These are phyloP conservation scores for Lamellibrachia columna DNA, from an alignment of 2,888 invertebrate genomes.

Conservation along the genomic window DNA sequence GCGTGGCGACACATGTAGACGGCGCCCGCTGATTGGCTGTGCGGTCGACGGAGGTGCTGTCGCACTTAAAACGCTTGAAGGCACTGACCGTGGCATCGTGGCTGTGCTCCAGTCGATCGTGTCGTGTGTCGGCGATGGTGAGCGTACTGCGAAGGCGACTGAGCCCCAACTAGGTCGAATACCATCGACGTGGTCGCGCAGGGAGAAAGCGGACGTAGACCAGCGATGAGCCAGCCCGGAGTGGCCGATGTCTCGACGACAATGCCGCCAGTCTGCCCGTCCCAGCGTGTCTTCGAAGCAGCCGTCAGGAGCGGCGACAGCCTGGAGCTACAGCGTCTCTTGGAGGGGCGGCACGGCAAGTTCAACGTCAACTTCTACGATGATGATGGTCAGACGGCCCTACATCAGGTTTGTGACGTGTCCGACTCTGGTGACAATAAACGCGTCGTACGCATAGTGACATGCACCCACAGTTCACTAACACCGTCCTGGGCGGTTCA, in stretches of 20 bases:
- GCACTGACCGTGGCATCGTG: not conserved
- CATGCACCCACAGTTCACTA: not conserved
- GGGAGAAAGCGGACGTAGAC: not conserved
- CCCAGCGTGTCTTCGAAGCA: slow-evolving; percentile 60
- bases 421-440: not conserved
- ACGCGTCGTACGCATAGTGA: not conserved
- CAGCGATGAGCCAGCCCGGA: not conserved
- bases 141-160: not conserved
- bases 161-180: not conserved
- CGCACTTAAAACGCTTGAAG: not conserved
- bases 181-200: not conserved
- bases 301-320: slow-evolving; percentile 63
- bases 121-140: not conserved
- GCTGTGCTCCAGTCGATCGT: not conserved
- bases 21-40: not conserved
- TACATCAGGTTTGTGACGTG: slow-evolving; percentile 51
- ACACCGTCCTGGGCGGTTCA: not conserved
- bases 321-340: slow-evolving; percentile 55
- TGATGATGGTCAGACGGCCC: slow-evolving; percentile 65
- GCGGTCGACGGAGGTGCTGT: not conserved
- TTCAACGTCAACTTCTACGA: slow-evolving; percentile 65
- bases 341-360: slow-evolving; percentile 60
- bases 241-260: not conserved
- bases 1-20: not conserved
- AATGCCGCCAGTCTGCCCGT: slow-evolving; percentile 24